Evolutionary conservation across 1,140 invertebrate species (phyloP).

Genomic region (Drosophila littoralis): DNA sequence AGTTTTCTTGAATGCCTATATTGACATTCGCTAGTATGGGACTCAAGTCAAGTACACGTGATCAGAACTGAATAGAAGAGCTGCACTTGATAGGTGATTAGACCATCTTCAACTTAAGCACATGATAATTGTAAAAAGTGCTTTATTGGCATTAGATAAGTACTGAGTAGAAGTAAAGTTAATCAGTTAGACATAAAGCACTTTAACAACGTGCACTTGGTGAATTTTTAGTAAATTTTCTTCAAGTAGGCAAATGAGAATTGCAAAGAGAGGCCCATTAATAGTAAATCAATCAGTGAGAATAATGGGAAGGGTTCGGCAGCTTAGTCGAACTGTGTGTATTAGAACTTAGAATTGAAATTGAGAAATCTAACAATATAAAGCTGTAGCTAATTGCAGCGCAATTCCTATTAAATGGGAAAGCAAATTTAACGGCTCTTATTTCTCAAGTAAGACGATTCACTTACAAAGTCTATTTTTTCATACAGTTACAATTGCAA

Average conservation of each 20-base stretch:
- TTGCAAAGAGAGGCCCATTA: neutral
- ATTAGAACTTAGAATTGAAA: neutral
- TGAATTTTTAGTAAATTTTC: neutral
- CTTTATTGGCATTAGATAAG: neutral
- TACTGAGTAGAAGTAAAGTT: neutral
- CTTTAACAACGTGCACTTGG: neutral
- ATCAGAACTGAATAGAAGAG: neutral
- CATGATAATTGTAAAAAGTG: neutral
- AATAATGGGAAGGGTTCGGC: too few species aligned
- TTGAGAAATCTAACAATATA: neutral
- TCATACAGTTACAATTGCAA: conserved; percentile 17
- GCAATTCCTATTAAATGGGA: neutral
- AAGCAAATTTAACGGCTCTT: neutral
- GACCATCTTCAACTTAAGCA: neutral
- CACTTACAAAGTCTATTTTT: conserved; percentile 6
- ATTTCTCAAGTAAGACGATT: neutral
- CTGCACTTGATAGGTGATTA: neutral
- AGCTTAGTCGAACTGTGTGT: too few species aligned
- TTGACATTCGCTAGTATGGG: neutral
- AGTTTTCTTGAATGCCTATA: neutral
- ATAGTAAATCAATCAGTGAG: neutral
- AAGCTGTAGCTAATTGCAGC: neutral
- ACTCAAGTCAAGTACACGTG: conserved; percentile 10
- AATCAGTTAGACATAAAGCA: neutral
- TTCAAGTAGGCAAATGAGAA: neutral